These are phyloP conservation scores for Saccopteryx bilineata DNA, from an alignment of 2,113 vertebrate genomes.

Conservation along the genomic window DNA sequence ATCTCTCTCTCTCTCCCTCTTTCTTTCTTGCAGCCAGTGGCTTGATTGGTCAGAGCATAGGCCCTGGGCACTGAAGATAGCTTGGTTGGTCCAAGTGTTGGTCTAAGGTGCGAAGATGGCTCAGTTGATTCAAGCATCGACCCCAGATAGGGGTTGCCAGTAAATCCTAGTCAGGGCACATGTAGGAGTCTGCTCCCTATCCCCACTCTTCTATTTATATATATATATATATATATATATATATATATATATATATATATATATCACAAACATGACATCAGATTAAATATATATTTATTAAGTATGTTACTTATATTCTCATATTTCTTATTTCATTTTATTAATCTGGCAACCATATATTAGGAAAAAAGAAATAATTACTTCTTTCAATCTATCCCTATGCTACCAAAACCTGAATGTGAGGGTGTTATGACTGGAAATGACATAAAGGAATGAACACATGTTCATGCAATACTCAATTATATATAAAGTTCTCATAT, in stretches of 20 bases:
- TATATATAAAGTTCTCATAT: not conserved
- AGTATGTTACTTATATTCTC: not conserved
- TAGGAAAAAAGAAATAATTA: not conserved
- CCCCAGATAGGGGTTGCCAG: too few species aligned
- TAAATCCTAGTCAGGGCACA: too few species aligned
- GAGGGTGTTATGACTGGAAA: not conserved
- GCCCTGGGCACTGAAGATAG: too few species aligned
- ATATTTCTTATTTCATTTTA: constrained; percentile 29
- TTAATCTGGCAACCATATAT: not conserved
- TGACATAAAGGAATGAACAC: not conserved
- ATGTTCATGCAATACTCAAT: not conserved
- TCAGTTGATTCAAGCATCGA: too few species aligned
- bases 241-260: not conserved
- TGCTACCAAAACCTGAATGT: not conserved
- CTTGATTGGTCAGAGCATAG: too few species aligned
- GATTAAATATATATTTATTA: not conserved
- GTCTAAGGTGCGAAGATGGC: too few species aligned
- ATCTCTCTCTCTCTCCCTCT: too few species aligned
- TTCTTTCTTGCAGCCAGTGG: too few species aligned
- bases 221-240: too few species aligned
- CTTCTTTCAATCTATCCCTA: not conserved
- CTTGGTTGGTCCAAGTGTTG: too few species aligned
- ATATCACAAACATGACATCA: not conserved
- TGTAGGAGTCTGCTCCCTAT: too few species aligned
- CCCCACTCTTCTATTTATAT: too few species aligned